A percentile compares a stretch with the other conserved stretches of the same genome.
These are phyloP conservation scores for Eulemur albifrons DNA, from an alignment of 2,797 vertebrate species.

Conservation along the genomic window DNA sequence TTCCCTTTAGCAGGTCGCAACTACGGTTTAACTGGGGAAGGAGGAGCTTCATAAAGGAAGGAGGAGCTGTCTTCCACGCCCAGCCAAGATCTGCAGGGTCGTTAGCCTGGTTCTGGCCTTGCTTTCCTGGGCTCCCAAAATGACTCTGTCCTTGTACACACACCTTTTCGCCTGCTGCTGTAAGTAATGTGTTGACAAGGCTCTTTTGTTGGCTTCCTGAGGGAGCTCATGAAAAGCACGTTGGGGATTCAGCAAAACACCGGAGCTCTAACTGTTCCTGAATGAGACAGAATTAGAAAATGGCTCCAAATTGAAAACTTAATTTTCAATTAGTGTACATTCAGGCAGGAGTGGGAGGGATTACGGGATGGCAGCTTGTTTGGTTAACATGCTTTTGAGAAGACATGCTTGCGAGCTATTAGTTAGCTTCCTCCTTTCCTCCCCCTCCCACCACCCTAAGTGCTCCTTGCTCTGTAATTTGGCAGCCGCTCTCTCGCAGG, in stretches of 20 bases:
- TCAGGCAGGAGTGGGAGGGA: conserved; percentile 79
- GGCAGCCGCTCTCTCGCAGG: conserved; percentile 17
- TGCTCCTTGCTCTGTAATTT: conserved; percentile 72
- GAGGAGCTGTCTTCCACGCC: neutral
- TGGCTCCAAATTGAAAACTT: conserved; percentile 82
- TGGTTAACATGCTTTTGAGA: conserved; percentile 77
- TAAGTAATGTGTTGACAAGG: conserved; percentile 69
- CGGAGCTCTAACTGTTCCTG: conserved; percentile 78
- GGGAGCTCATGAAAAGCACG: conserved; percentile 74
- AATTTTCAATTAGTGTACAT: conserved; percentile 85
- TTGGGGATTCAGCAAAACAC: conserved; percentile 78
- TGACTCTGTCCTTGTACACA: neutral
- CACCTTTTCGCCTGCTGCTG: conserved; percentile 48
- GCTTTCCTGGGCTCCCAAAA: neutral
- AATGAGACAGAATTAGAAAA: conserved; percentile 83
- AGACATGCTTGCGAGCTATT: conserved; percentile 66
- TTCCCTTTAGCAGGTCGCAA: neutral
- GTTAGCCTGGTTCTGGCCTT: neutral
- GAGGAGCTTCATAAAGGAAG: neutral
- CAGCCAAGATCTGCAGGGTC: neutral
- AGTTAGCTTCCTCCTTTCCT: conserved; percentile 54
- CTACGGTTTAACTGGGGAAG: neutral
- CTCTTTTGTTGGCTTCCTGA: conserved; percentile 72
- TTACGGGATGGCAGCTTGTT: conserved; percentile 71
- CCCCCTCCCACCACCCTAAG: neutral